A percentile compares a stretch with the other conserved stretches of the same genome.
Conservation (phyloP, 1,140 invertebrate genomes). For the Leptopilina clavipes region DNA sequence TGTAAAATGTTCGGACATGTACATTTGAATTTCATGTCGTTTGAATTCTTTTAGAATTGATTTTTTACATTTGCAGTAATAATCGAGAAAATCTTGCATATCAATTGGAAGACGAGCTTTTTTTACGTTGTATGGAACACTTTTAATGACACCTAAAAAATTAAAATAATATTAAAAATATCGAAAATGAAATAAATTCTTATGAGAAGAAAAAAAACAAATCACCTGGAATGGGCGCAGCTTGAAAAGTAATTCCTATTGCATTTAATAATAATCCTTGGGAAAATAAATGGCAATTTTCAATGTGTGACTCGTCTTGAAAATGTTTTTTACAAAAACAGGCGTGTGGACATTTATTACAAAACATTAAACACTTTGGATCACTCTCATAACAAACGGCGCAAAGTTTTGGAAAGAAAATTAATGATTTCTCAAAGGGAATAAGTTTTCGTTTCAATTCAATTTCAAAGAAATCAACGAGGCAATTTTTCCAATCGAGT, state of each 20-base stretch:
- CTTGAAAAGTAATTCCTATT: neutral
- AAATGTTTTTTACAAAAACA: slow-evolving; percentile 37
- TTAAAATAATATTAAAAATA: neutral
- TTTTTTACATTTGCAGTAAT: neutral
- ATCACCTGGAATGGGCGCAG: slow-evolving; percentile 13
- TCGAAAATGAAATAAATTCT: neutral
- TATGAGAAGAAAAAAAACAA: neutral
- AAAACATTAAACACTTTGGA: neutral
- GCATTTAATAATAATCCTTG: slow-evolving; percentile 20
- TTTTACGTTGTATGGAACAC: neutral
- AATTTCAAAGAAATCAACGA: slow-evolving; percentile 10
- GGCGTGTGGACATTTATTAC: neutral
- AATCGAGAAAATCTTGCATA: neutral
- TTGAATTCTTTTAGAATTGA: neutral
- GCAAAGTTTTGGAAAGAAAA: slow-evolving; percentile 38
- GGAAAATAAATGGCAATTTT: slow-evolving; percentile 14
- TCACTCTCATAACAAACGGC: slow-evolving; percentile 34
- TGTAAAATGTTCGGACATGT: slow-evolving; percentile 33
- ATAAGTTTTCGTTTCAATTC: slow-evolving; percentile 35
- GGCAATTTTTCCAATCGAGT: slow-evolving; percentile 22
- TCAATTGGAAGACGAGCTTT: slow-evolving; percentile 24
- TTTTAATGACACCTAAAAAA: neutral
- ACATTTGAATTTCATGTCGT: neutral
- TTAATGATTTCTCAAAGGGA: slow-evolving; percentile 32
- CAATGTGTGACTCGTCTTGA: neutral